Evolutionary conservation across 2,888 invertebrate species (phyloP).

Genomic region (Rhagophthalmus giganteus): DNA sequence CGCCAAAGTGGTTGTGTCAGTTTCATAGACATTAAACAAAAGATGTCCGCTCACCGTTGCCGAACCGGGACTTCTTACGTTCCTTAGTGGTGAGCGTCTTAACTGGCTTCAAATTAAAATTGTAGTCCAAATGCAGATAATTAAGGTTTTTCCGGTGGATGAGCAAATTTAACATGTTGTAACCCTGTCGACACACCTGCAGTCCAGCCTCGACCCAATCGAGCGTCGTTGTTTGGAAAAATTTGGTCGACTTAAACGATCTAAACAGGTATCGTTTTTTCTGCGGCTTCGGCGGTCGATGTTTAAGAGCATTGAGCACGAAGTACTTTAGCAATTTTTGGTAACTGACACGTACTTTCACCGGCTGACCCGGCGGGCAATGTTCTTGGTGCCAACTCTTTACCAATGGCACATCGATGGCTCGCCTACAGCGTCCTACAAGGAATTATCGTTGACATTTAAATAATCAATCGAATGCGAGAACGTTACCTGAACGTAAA

Average conservation of each 20-base stretch:
- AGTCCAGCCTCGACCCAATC: conserved; percentile 99
- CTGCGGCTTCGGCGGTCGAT: conserved; percentile 96
- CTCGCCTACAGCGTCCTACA: conserved; percentile 85
- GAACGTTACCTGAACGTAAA: conserved; percentile 74
- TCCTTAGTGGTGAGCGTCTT: conserved; percentile 99
- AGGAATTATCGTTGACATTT: no score
- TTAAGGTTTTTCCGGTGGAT: conserved; percentile 99
- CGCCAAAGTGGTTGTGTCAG: no score
- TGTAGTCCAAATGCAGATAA: conserved; percentile 99
- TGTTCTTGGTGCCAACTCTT: conserved; percentile 97
- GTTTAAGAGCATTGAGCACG: conserved; percentile 96
- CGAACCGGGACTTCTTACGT: conserved; percentile 96
- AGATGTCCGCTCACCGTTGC: conserved; percentile 71
- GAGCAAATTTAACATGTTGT: conserved; percentile 98
- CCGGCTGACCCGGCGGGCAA: conserved; percentile 94
- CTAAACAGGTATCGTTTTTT: conserved; percentile 97
- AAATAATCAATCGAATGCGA: background rate
- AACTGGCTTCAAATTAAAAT: conserved; percentile 99
- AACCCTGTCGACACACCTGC: conserved; percentile 98
- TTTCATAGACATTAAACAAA: conserved; percentile 3
- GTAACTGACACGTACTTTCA: conserved; percentile 98
- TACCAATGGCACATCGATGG: conserved; percentile 95
- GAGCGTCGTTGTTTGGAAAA: conserved; percentile 98
- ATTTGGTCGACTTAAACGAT: conserved; percentile 99
- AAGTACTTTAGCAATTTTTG: conserved; percentile 98